Conservation (phyloP, 2,888 invertebrate genomes). For the Camponotus fellah region DNA sequence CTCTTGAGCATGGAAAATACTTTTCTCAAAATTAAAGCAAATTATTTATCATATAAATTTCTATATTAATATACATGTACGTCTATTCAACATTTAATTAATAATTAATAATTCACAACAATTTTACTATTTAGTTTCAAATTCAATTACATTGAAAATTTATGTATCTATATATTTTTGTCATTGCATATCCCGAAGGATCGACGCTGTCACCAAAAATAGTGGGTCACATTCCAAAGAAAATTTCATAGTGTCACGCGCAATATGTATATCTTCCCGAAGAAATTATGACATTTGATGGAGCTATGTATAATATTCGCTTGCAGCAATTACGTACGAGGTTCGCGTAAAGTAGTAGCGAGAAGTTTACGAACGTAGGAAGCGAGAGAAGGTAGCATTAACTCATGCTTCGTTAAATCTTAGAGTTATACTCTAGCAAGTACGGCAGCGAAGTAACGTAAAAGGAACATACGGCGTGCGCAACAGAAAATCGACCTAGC, state of each 20-base stretch:
- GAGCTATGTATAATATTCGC: constrained; percentile 54
- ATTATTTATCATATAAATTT: not conserved
- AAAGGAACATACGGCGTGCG: constrained; percentile 35
- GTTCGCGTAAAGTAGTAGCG: constrained; percentile 36
- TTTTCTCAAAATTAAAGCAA: not conserved
- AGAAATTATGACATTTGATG: constrained; percentile 66
- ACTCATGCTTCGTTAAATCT: constrained; percentile 75
- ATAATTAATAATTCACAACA: not conserved
- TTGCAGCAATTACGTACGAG: constrained; percentile 22
- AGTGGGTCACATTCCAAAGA: not conserved
- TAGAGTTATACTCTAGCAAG: constrained; percentile 42
- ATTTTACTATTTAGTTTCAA: not conserved
- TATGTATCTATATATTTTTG: not conserved
- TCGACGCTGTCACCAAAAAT: not conserved
- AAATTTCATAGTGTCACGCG: constrained; percentile 28
- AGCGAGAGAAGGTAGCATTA: constrained; percentile 65
- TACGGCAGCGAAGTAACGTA: constrained; percentile 38
- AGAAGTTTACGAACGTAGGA: constrained; percentile 64
- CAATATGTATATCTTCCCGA: not conserved
- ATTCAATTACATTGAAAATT: not conserved
- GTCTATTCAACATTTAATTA: not conserved
- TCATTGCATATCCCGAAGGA: not conserved
- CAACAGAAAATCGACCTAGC: constrained; percentile 51
- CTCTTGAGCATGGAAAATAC: not conserved
- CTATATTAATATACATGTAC: not conserved